Evolutionary conservation across 2,797 vertebrate genomes (phyloP).

Genomic region (Octomys mimax): DNA sequence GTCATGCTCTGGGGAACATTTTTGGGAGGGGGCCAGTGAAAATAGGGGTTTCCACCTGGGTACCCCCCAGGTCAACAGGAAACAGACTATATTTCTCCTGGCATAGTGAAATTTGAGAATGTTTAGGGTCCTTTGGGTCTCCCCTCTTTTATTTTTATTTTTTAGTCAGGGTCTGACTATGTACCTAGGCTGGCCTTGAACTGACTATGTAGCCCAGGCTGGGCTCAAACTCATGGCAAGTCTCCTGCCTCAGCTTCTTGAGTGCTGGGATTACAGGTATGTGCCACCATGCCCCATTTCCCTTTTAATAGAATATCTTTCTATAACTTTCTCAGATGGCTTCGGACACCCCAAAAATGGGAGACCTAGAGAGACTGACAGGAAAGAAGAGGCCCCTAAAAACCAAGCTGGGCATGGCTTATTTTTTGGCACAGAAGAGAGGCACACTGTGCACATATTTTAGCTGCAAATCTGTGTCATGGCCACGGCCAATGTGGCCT

Average conservation of each 20-base stretch:
- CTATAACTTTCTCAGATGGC: constrained; percentile 81
- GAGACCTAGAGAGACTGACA: neutral
- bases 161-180: too few relatives aligned
- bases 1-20: constrained; percentile 47
- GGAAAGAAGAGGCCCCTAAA: constrained; percentile 13
- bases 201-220: too few relatives aligned
- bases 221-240: too few relatives aligned
- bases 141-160: too few relatives aligned
- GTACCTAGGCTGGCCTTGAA: too few relatives aligned
- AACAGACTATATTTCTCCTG: constrained; percentile 80
- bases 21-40: constrained; percentile 63
- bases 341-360: constrained; percentile 59
- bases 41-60: constrained; percentile 75
- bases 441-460: neutral
- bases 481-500: constrained; percentile 43
- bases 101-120: constrained; percentile 80
- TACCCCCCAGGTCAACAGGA: constrained; percentile 78
- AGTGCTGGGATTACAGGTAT: too few relatives aligned
- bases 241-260: too few relatives aligned
- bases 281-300: too few relatives aligned
- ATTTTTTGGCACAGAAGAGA: constrained; percentile 12
- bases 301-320: constrained; percentile 80
- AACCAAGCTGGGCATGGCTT: neutral
- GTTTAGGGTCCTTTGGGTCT: constrained; percentile 67
- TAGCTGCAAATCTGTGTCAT: constrained; percentile 20